Evolutionary conservation across 2,797 vertebrate genomes (phyloP).

Genomic region (Caiman crocodilus): DNA sequence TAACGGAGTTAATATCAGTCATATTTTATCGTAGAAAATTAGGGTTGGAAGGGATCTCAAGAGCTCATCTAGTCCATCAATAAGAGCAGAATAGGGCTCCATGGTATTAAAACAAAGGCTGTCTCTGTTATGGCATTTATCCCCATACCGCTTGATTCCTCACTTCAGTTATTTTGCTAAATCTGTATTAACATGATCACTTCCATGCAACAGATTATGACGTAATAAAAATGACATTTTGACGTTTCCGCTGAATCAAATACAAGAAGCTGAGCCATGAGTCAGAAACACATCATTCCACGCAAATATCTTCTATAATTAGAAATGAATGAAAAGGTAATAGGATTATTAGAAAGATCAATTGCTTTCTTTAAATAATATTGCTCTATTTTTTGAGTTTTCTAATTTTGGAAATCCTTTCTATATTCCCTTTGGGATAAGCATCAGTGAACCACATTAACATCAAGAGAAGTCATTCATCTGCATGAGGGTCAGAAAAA

Average conservation of each 20-base stretch:
- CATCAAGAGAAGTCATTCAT: constrained; percentile 43
- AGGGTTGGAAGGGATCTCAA: no score
- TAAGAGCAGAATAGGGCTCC: not conserved
- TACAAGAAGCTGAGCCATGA: constrained; percentile 25
- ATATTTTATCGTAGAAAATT: no score
- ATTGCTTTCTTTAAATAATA: constrained; percentile 33
- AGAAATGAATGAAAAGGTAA: constrained; percentile 26
- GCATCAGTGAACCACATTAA: constrained; percentile 19
- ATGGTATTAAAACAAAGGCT: not conserved
- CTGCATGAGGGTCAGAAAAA: constrained; percentile 30
- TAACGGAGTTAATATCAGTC: not conserved
- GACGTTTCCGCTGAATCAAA: constrained; percentile 14
- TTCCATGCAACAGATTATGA: constrained; percentile 7
- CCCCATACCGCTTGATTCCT: not conserved
- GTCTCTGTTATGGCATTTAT: constrained; percentile 4
- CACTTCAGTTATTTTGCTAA: constrained; percentile 41
- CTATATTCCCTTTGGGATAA: not conserved
- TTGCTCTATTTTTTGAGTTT: constrained; percentile 20
- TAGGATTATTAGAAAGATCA: constrained; percentile 13
- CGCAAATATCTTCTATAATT: not conserved
- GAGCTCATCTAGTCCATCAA: not conserved
- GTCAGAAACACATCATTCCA: not conserved
- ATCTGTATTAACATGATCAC: constrained; percentile 1
- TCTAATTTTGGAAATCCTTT: not conserved
- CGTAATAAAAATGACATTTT: constrained; percentile 25